Base-by-base conservation (phyloP, 35 echinoderm and acorn worm species). In the Heliocidaris erythrogramma region DNA sequence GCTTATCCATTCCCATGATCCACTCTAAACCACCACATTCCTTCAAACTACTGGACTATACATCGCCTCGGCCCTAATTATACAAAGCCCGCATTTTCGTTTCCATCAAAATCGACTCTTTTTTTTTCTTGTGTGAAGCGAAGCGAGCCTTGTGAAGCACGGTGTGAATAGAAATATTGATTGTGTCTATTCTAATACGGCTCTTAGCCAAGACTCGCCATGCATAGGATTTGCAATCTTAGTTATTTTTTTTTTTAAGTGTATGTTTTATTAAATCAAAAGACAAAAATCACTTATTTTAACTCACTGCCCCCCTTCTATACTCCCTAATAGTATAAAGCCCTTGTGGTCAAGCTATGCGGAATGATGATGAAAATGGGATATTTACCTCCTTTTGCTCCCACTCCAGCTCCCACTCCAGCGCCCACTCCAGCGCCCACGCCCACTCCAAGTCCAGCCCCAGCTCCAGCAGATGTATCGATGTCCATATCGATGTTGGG, bases 81-180 rank as follows among this genome's bases (percentile, higher is more conserved):
- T 30, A 92, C 91, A 92, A 92, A 17, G 91, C 91, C 11, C 91
- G 48, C 49, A 92, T 49, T 92, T 92, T 59, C 91, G 18, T 92
- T 92, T 92, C 91, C 32, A 52, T 49, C 27, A 4, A 92, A 92
- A 92, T 92, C 91, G 91, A 92, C 91, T 92, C 48, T 92, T 92
- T 92, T 48, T 92, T 92, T 92, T 59, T 49, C 11, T 89, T 92
- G 91, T 92, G 91, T 92, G 91, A 92, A 92, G 91, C 91, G 1
- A 48, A 59, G 91, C 91, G 91, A 92, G 49, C 49, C 91, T 30
- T 48, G 29, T 48, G 10, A 48, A 92, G 91, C 91, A 49, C 91
- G 13, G 7, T 13, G 48, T 92, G 91, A 92, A 92, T 92, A 11
- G 91, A 6, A 59, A 2, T 11, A 1, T 59, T 59, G 91, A 92